Conservation (phyloP, 2,888 invertebrate genomes). For the Leucophenga maculata region DNA sequence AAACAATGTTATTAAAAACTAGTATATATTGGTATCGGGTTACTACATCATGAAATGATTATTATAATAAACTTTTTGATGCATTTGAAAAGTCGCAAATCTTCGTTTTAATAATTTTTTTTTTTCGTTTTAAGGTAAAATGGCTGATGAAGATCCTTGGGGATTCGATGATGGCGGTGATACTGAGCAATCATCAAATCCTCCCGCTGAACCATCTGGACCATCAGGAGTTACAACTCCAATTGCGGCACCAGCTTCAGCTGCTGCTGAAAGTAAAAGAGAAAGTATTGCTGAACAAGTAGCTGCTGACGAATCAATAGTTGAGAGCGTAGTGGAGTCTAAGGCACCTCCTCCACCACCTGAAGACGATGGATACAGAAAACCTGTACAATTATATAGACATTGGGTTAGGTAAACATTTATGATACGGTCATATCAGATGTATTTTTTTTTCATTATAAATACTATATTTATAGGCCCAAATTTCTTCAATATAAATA, state of each 20-base stretch:
- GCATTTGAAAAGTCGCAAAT: not conserved
- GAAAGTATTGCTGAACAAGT: constrained; percentile 43
- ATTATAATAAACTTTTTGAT: too few relatives aligned
- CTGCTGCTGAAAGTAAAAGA: constrained; percentile 52
- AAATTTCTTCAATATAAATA: constrained; percentile 87
- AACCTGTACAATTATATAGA: constrained; percentile 80
- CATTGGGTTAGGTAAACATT: constrained; percentile 84
- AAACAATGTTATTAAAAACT: too few relatives aligned
- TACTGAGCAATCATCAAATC: constrained; percentile 33
- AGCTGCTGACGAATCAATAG: constrained; percentile 69
- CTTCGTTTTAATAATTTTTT: not conserved
- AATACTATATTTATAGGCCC: constrained; percentile 75
- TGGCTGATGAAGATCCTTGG: constrained; percentile 75
- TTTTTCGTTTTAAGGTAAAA: constrained; percentile 44
- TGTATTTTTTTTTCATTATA: not conserved
- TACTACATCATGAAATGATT: not conserved
- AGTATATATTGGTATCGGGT: too few relatives aligned
- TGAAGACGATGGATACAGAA: constrained; percentile 77
- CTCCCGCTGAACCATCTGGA: constrained; percentile 37
- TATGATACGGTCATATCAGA: not conserved
- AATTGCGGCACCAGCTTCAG: constrained; percentile 71
- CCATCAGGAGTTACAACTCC: constrained; percentile 53
- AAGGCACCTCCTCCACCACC: constrained; percentile 73
- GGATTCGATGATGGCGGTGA: constrained; percentile 74
- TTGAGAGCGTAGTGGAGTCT: constrained; percentile 71